phyloP scores from a whole-genome alignment of 2,113 vertebrate genomes.

The Myiagra hebetior region DNA sequence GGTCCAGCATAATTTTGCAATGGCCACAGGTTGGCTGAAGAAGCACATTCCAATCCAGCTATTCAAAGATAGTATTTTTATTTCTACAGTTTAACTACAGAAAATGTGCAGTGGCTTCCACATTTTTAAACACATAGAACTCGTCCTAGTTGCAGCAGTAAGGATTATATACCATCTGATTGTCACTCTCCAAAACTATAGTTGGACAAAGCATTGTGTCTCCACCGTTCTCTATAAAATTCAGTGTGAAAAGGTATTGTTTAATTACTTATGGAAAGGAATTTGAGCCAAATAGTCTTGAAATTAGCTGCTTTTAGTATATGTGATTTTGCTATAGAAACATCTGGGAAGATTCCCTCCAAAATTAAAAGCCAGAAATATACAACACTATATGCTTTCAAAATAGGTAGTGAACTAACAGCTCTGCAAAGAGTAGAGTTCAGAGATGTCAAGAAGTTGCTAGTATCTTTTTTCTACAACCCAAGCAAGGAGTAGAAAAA shows the following conservation, averaged over 20 bases:
- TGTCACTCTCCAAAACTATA: neutral
- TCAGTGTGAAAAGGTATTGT: neutral
- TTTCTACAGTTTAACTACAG: neutral
- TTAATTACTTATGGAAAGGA: neutral
- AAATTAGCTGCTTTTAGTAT: neutral
- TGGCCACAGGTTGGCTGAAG: neutral
- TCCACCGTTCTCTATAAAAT: neutral
- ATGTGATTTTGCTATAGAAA: neutral
- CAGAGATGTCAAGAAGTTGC: neutral
- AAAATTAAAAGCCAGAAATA: neutral
- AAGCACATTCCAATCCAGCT: neutral
- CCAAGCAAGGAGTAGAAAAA: neutral
- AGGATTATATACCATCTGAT: neutral
- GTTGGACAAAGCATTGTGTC: neutral
- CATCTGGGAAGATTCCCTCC: neutral
- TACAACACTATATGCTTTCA: neutral
- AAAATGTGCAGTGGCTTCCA: neutral
- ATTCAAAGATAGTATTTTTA: neutral
- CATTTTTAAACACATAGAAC: neutral
- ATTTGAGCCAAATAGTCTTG: neutral
- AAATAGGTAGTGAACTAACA: neutral
- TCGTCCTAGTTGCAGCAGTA: neutral
- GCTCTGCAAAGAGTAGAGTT: neutral
- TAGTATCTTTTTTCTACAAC: neutral
- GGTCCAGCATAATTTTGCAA: neutral